Conservation (phyloP, 2,888 invertebrate species). For the Andricus curvator region DNA sequence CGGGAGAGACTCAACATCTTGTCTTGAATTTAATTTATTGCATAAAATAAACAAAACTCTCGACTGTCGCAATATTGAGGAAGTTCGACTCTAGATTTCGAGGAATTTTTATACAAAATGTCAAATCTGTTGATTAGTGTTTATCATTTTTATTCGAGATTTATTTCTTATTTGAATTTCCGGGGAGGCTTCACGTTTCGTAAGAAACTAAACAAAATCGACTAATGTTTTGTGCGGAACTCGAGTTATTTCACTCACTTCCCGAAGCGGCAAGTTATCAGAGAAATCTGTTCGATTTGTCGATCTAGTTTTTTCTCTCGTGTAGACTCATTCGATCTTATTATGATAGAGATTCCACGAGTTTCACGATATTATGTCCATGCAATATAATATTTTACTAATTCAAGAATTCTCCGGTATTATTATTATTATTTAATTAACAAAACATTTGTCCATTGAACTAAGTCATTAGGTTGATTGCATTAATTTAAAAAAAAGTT, state of each 20-base stretch:
- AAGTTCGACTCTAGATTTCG: background rate
- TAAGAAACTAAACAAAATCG: background rate
- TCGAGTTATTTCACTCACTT: background rate
- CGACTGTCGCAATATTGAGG: background rate
- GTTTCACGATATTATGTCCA: background rate
- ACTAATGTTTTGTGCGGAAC: background rate
- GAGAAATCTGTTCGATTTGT: slow-evolving; percentile 7
- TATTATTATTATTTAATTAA: background rate
- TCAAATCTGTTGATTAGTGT: background rate
- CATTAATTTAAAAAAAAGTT: too few species aligned
- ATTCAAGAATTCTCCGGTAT: background rate
- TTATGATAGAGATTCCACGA: background rate
- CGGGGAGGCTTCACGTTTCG: background rate
- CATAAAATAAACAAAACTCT: background rate
- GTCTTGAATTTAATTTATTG: background rate
- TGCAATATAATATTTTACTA: background rate
- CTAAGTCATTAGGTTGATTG: too few species aligned
- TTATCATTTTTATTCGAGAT: background rate
- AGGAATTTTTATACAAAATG: background rate
- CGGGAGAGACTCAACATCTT: background rate
- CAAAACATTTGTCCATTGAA: too few species aligned
- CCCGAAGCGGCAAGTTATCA: background rate
- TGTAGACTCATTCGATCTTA: background rate
- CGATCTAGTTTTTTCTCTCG: background rate
- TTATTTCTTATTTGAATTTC: background rate